Evolutionary conservation across 2,888 invertebrate genomes (phyloP).

Genomic region (Agyllia agylla): DNA sequence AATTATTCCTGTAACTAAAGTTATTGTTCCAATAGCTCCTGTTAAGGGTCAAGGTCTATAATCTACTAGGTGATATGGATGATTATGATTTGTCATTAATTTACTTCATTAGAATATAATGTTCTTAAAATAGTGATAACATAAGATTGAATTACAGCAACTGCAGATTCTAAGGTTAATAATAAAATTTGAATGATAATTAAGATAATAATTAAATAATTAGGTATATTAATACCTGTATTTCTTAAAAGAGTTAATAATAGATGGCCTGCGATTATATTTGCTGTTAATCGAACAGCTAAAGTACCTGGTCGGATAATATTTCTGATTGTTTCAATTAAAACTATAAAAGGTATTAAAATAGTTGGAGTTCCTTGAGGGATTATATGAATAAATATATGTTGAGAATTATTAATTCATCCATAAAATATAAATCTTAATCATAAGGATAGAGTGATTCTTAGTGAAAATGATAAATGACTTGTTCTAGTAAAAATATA

Average conservation of each 20-base stretch:
- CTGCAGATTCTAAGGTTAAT: conserved; percentile 81
- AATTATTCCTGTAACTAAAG: conserved; percentile 89
- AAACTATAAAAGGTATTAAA: conserved; percentile 87
- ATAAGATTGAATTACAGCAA: conserved; percentile 93
- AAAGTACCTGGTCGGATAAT: conserved; percentile 94
- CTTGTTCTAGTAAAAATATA: conserved; percentile 95
- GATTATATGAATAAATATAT: conserved; percentile 86
- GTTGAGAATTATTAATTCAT: too few species aligned
- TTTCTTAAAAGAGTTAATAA: conserved; percentile 91
- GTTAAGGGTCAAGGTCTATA: conserved; percentile 93
- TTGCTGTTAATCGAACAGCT: conserved; percentile 95
- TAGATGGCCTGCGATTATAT: conserved; percentile 96
- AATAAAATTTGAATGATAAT: conserved; percentile 88
- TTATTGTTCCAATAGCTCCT: conserved; percentile 91
- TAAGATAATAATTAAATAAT: conserved; percentile 83
- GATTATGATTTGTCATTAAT: conserved; percentile 91
- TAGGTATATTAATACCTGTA: conserved; percentile 81
- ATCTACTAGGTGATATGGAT: conserved; percentile 93
- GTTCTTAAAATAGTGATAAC: conserved; percentile 93
- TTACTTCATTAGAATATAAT: conserved; percentile 94
- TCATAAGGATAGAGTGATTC: conserved; percentile 92
- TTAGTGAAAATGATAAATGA: conserved; percentile 91
- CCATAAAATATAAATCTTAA: conserved; percentile 93
- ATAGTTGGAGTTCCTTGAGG: conserved; percentile 93
- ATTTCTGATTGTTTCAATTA: conserved; percentile 96